Evolutionary conservation across 2,113 vertebrate species (phyloP), one percentile per base, ranked within the genome.

Genomic region (Dendrocopos noguchii): DNA sequence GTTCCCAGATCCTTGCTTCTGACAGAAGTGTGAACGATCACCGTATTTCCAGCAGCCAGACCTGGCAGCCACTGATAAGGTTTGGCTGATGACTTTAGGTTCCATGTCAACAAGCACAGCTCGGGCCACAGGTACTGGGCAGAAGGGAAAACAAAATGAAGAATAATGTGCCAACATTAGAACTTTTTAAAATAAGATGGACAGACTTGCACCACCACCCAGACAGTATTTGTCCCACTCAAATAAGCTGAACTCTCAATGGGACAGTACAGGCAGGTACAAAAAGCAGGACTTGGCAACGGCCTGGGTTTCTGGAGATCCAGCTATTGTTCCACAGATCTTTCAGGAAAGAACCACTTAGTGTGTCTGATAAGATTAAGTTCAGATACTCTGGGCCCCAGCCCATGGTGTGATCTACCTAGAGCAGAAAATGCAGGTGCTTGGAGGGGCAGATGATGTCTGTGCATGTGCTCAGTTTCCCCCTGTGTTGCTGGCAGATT

Each of bases 21-120:
- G 99, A 88, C 98, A 98, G 97, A 99, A 99, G 96, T 97, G 96
- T 0, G 98, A 97, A 6, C 71, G 87, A 7, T 97, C 96, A 65
- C 84, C 92, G 15, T 99, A 99, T 71, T 93, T 98, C 99, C 99
- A 99, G 92, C 20, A 95, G 76, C 98, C 98, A 80, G 98, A 98
- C 22, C 87, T 97, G 29, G 97, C 95, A 66, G 99, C 98, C 75
- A 80, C 97, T 80, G 96, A 95, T 36, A 99, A 89, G 14, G 98
- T 98, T 73, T 98, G 98, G 93, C 97, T 98, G 91, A 99, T 99
- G 12, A 99, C 99, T 97, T 99, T 99, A 56, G 99, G 98, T 95
- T 99, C 99, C 99, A 99, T 99, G 95, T 99, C 99, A 36, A 99
- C 93, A 61, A 99, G 98, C 39, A 99, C 98, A 19, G 99, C 98